A percentile compares a stretch with the other conserved stretches of the same genome.
phyloP scores from a whole-genome alignment of 2,113 vertebrate genomes.

The Lophura nycthemera region DNA sequence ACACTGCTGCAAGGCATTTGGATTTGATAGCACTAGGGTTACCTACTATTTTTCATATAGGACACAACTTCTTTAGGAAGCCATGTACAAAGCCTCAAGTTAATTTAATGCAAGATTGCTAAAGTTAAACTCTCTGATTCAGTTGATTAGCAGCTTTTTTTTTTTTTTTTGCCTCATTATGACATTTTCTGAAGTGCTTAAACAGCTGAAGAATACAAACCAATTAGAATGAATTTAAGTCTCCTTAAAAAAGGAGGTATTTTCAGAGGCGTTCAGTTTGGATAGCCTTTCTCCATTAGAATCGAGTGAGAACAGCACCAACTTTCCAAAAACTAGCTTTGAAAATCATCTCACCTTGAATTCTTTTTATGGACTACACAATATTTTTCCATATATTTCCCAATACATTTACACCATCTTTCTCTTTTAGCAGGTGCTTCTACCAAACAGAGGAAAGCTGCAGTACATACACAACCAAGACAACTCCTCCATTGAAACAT shows the following conservation, averaged over 20 bases:
- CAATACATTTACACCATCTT: neutral
- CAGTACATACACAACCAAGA: neutral
- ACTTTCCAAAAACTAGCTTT: neutral
- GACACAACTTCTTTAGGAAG: neutral
- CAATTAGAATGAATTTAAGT: neutral
- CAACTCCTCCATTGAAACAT: neutral
- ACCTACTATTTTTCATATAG: neutral
- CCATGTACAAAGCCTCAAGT: neutral
- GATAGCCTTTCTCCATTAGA: neutral
- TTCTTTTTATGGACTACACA: neutral
- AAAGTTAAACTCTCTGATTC: conserved; percentile 28
- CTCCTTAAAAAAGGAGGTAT: neutral
- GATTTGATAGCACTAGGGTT: neutral
- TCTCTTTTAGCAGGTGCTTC: conserved; percentile 15
- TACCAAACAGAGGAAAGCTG: neutral
- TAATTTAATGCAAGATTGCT: conserved; percentile 3
- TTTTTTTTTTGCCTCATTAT: conserved; percentile 31
- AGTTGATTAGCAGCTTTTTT: conserved; percentile 15
- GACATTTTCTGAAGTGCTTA: conserved; percentile 45
- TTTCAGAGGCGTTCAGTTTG: neutral
- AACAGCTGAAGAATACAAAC: conserved; percentile 23
- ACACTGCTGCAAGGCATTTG: neutral
- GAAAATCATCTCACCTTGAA: conserved; percentile 3
- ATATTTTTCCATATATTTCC: neutral
- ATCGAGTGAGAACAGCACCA: neutral